A percentile compares a stretch with the other conserved stretches of the same genome.
phyloP scores from a whole-genome alignment of 1,140 invertebrate species.

The Trissolcus basalis region DNA sequence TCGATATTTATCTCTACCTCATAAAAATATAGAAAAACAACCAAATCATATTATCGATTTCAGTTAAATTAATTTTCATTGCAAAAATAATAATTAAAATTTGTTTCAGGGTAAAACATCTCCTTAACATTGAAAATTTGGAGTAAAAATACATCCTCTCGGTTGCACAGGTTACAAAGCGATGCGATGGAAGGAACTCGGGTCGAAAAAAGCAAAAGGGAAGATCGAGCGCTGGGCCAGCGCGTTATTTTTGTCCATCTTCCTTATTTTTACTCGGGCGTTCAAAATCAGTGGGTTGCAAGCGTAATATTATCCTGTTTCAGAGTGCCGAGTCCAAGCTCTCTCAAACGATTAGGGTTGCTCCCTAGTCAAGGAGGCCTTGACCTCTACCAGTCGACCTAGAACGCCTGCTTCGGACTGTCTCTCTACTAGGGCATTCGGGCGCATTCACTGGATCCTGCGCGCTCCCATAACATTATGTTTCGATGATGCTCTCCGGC shows the following conservation, averaged over 20 bases:
- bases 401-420: constrained; percentile 67
- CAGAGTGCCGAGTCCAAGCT: constrained; percentile 44
- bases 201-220: not conserved
- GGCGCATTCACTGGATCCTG: constrained; percentile 42
- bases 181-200: no score
- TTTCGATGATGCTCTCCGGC: constrained; percentile 42
- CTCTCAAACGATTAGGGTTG: constrained; percentile 61
- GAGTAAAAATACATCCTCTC: no score
- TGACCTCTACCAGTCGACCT: constrained; percentile 72
- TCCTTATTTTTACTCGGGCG: constrained; percentile 38
- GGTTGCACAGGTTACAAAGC: no score
- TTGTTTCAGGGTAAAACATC: no score
- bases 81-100: no score
- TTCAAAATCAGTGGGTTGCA: constrained; percentile 58
- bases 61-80: no score
- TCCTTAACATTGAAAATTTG: no score
- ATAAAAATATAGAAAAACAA: no score
- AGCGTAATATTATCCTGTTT: constrained; percentile 59
- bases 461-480: constrained; percentile 43
- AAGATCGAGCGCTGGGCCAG: constrained; percentile 13
- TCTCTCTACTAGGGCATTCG: constrained; percentile 57
- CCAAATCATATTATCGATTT: no score
- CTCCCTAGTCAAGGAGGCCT: constrained; percentile 66
- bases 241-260: constrained; percentile 21
- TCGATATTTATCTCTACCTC: no score